Conservation (phyloP, 1,140 invertebrate genomes). For the Brachionus asplanchnoidis region DNA sequence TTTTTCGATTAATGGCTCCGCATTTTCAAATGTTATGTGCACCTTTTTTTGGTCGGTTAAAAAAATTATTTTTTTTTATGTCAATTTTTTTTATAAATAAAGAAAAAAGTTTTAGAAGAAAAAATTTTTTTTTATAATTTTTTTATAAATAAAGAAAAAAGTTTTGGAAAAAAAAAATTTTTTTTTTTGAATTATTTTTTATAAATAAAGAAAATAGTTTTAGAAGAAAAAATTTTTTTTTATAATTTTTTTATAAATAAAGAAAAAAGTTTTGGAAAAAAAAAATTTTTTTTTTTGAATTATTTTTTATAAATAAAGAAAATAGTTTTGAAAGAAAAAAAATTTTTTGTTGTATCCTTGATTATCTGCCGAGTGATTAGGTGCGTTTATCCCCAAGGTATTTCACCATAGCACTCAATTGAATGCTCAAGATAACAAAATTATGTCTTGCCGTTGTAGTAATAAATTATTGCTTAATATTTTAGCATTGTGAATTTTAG, state of each 20-base stretch:
- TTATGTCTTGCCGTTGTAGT: neutral
- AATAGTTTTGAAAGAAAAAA: neutral
- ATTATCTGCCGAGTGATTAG: neutral
- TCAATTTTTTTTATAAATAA: neutral
- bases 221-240: neutral
- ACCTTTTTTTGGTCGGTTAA: neutral
- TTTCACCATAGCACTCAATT: neutral
- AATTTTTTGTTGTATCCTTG: neutral
- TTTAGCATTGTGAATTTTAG: too few species aligned
- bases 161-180: neutral
- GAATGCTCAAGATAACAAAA: neutral
- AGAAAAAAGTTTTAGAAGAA: neutral
- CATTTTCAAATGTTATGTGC: constrained; percentile 33
- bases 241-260: too few species aligned
- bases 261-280: too few species aligned
- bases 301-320: neutral
- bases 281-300: too few species aligned
- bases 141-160: neutral
- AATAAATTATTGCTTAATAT: neutral
- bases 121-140: too few species aligned
- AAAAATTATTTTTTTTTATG: too few species aligned
- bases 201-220: neutral
- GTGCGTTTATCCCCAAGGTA: neutral
- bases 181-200: too few species aligned
- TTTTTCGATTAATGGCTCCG: constrained; percentile 25